phyloP scores from a whole-genome alignment of 2,113 vertebrate genomes.

The Prionailurus bengalensis region DNA sequence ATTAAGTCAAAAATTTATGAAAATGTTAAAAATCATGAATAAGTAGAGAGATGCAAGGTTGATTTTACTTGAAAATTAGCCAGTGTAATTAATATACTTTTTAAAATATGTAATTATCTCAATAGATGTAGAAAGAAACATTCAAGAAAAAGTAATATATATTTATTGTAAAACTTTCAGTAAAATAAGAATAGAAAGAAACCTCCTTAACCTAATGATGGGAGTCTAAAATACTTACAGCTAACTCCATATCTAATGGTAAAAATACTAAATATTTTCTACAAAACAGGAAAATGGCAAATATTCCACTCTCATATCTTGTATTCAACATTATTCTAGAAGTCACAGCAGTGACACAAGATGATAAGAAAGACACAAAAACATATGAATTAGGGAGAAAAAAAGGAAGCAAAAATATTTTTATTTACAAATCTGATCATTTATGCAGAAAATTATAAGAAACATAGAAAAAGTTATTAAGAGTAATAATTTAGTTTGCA shows the following conservation, averaged over 20 bases:
- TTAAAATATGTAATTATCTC: background rate
- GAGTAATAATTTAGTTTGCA: background rate
- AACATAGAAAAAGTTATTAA: background rate
- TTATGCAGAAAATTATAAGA: background rate
- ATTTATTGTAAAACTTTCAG: background rate
- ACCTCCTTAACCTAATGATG: background rate
- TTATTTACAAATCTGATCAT: background rate
- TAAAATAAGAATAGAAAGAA: background rate
- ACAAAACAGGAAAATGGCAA: background rate
- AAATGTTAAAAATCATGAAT: background rate
- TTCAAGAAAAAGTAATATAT: background rate
- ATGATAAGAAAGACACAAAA: background rate
- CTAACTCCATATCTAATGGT: background rate
- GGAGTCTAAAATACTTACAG: background rate
- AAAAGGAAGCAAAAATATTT: background rate
- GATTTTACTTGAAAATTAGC: background rate
- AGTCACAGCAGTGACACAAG: background rate
- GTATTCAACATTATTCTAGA: background rate
- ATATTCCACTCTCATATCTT: background rate
- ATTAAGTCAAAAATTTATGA: background rate
- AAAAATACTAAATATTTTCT: background rate
- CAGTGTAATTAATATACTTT: background rate
- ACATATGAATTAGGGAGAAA: accelerated
- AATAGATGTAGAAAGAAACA: background rate
- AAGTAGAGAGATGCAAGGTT: background rate